A percentile compares a stretch with the other conserved stretches of the same genome.
Conservation (phyloP, 2,113 vertebrate genomes). For the Petaurus breviceps region DNA sequence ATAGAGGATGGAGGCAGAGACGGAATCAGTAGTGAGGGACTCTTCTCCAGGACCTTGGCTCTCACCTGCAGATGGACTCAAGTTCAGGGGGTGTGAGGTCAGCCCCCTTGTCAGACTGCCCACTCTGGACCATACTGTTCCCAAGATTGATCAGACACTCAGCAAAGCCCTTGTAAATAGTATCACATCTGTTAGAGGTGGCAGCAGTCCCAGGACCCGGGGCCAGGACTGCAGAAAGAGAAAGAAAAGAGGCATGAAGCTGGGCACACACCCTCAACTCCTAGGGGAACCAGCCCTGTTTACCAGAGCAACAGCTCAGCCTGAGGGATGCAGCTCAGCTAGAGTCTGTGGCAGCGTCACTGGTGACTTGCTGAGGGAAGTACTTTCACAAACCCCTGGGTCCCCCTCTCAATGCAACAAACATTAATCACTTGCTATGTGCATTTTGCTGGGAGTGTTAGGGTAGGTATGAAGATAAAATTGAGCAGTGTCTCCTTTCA, state of each 20-base stretch:
- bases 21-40: background rate
- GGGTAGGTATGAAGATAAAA: background rate
- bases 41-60: background rate
- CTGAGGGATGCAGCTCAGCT: background rate
- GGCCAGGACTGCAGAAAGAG: slow-evolving; percentile 75
- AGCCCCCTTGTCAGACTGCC: slow-evolving; percentile 70
- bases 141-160: slow-evolving; percentile 94
- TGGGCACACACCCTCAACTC: background rate
- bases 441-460: background rate
- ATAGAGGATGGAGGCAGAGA: background rate
- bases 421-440: background rate
- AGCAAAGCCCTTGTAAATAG: slow-evolving; percentile 96
- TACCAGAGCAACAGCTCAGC: background rate
- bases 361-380: background rate
- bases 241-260: background rate
- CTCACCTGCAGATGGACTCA: slow-evolving; percentile 95
- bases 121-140: slow-evolving; percentile 89
- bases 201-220: slow-evolving; percentile 70
- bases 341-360: background rate
- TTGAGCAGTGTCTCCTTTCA: background rate
- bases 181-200: slow-evolving; percentile 87
- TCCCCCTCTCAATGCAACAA: background rate
- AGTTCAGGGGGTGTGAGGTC: slow-evolving; percentile 87
- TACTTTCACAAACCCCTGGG: background rate
- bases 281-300: background rate